phyloP scores from a whole-genome alignment of 2,113 vertebrate genomes.

The Turnix velox region DNA sequence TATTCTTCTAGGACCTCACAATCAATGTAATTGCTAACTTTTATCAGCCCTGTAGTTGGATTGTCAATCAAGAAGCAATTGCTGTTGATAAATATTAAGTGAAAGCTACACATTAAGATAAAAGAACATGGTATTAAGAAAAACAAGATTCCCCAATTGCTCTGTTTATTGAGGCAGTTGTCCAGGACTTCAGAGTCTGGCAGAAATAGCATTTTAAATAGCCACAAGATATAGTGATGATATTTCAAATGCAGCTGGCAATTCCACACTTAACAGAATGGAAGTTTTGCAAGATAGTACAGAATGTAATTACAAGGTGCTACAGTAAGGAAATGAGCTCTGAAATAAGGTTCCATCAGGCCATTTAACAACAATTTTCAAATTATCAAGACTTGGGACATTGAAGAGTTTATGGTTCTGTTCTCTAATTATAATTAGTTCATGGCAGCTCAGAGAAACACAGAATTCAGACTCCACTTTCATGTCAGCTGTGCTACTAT shows the following conservation, averaged over 20 bases:
- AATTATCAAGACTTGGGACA: neutral
- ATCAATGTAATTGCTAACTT: neutral
- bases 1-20: neutral
- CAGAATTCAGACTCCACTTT: neutral
- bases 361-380: neutral
- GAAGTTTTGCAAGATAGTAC: neutral
- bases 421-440: neutral
- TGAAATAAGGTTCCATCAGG: neutral
- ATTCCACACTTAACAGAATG: neutral
- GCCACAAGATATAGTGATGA: neutral
- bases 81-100: neutral
- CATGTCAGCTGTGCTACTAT: neutral
- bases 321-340: neutral
- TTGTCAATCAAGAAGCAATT: neutral
- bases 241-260: neutral
- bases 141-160: neutral
- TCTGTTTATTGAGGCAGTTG: neutral
- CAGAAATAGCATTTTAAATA: neutral
- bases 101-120: neutral
- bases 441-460: neutral
- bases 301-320: neutral
- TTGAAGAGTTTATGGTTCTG: rapidly evolving
- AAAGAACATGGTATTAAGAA: neutral
- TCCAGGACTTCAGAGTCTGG: neutral
- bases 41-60: neutral